Base-by-base conservation (phyloP, 2,888 invertebrate genomes). In the Hirtodrosophila confusa region DNA sequence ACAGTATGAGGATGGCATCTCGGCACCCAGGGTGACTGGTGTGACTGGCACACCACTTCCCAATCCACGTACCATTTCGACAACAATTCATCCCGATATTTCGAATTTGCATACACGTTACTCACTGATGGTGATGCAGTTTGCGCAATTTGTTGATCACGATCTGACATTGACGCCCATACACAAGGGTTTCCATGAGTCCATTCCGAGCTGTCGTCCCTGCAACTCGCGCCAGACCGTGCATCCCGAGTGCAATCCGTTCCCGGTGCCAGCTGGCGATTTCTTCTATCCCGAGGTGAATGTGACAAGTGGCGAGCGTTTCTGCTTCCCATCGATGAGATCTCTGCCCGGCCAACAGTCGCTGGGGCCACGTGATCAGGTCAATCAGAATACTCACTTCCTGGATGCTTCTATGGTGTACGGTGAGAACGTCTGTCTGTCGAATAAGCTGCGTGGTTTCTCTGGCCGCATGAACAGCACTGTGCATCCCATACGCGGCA, bases 321-420 rank as follows among this genome's bases (percentile, higher is more conserved):
- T 97, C 76, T 98, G 98, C 91, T 97, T 98, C 92, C 97, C 98
- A 0, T 98, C 97, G 90, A 98, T 98, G 95, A 94, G 98, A 88
- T 98, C 97, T 47, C 92, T 98, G 69, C 97, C 98, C 0, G 98
- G 98, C 24, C 98, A 98, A 88, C 95, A 97, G 80, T 94, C 95
- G 54, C 92, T 98, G 43, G 96, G 97, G 8, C 96, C 97, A 0
- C 94, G 98, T 62, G 98, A 98, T 84, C 98, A 98, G 92, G 95
- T 97, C 11, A 98, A 99, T 91, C 97, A 98, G 89, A 98, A 98
- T 89, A 97, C 98, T 0, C 97, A 97, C 0, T 98, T 95, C 91
- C 92, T 98, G 54, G 98, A 98, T 88, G 96, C 93, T 0, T 97
- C 97, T 0, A 96, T 96, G 70, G 93, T 99, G 24, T 98, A 98